Conservation (phyloP, 2,113 vertebrate genomes). For the Cyrtonyx montezumae region DNA sequence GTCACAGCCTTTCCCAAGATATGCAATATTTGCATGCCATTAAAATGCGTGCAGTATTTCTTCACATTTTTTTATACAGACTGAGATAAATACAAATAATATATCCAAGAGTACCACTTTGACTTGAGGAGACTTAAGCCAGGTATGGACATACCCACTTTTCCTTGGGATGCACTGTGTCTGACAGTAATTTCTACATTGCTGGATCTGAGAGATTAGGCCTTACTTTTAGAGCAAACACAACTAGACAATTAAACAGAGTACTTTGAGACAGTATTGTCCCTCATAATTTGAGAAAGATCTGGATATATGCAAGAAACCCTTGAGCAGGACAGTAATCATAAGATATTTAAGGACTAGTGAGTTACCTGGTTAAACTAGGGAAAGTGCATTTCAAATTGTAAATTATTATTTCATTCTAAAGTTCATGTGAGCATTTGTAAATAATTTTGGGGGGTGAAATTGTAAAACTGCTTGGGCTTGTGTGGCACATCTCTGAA, state of each 20-base stretch:
- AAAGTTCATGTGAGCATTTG: neutral
- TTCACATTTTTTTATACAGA: neutral
- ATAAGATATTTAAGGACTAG: neutral
- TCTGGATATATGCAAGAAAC: accelerated
- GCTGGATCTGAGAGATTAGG: neutral
- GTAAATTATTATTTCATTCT: neutral
- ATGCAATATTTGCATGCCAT: neutral
- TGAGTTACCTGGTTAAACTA: neutral
- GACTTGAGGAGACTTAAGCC: neutral
- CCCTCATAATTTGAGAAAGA: neutral
- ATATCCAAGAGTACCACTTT: neutral
- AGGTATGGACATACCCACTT: neutral
- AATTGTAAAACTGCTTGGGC: neutral
- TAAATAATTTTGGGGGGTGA: neutral
- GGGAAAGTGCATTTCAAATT: neutral
- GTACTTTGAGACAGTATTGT: neutral
- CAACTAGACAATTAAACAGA: neutral
- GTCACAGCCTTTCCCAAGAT: neutral
- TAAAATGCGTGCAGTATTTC: neutral
- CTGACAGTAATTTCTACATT: neutral
- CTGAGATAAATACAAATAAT: neutral
- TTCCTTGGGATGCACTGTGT: neutral
- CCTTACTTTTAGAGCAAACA: neutral
- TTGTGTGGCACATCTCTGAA: neutral
- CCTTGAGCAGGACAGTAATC: neutral